Percentiles rank a stretch among this genome's conserved stretches.
phyloP scores from a whole-genome alignment of 2,888 invertebrate species.

The Scaeva pyrastri region DNA sequence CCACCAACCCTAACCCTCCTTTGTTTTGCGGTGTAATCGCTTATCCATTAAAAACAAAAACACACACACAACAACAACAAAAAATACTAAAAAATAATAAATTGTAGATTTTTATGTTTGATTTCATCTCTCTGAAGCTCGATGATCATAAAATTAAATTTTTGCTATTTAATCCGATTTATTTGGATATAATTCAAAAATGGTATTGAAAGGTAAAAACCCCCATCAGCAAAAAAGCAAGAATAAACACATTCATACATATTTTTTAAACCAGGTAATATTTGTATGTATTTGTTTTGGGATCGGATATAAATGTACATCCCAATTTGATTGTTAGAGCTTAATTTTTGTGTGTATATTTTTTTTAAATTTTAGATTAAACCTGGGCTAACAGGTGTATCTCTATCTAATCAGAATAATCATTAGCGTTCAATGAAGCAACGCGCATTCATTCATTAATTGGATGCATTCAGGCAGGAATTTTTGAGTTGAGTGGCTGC shows the following conservation, averaged over 20 bases:
- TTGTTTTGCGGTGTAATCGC: neutral
- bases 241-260: too few relatives aligned
- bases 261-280: neutral
- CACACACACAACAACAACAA: neutral
- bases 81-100: conserved; percentile 11
- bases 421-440: conserved; percentile 43
- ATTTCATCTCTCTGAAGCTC: conserved; percentile 23
- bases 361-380: conserved; percentile 1
- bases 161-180: conserved; percentile 45
- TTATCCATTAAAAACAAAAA: neutral
- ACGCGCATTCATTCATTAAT: conserved; percentile 36
- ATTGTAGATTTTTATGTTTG: conserved; percentile 19
- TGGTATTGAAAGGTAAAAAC: neutral
- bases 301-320: neutral
- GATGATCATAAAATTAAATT: conserved; percentile 36
- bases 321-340: too few relatives aligned
- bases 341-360: neutral
- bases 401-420: conserved; percentile 24
- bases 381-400: conserved; percentile 26
- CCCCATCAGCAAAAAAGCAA: too few relatives aligned
- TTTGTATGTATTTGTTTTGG: conserved; percentile 11
- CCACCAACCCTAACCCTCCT: too few relatives aligned
- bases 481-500: conserved; percentile 9
- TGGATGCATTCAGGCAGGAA: conserved; percentile 28
- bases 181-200: conserved; percentile 11